These are phyloP conservation scores for Sarcophaga rosellei DNA, from an alignment of 2,888 invertebrate species.

Conservation along the genomic window DNA sequence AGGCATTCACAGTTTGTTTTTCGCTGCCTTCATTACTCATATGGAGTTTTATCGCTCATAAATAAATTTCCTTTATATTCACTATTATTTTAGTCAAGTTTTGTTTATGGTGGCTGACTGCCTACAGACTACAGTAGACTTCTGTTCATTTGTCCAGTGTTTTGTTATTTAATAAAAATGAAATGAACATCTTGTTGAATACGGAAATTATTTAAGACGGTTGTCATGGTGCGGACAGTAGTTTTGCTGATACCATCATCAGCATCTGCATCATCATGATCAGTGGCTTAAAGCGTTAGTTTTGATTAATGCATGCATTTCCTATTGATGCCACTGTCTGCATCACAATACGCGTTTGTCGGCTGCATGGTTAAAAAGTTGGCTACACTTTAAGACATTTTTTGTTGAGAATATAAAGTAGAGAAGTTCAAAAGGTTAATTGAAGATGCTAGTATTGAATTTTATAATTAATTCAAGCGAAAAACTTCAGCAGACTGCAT, in stretches of 20 bases:
- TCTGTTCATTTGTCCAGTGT: constrained; percentile 38
- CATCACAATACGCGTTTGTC: constrained; percentile 16
- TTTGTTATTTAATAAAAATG: constrained; percentile 33
- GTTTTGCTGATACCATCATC: constrained; percentile 59
- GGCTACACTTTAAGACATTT: background rate
- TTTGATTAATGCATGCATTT: constrained; percentile 69
- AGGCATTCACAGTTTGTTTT: constrained; percentile 24
- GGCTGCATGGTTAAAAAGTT: too few species aligned
- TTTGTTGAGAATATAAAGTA: background rate
- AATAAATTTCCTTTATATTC: constrained; percentile 4
- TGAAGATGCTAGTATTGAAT: background rate
- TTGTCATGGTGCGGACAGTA: constrained; percentile 39
- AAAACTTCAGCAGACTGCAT: too few species aligned
- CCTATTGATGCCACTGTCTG: constrained; percentile 29
- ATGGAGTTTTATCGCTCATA: constrained; percentile 5
- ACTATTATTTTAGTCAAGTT: constrained; percentile 39
- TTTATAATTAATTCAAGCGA: background rate
- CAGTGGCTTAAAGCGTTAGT: constrained; percentile 64
- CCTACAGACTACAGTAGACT: background rate
- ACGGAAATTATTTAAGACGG: constrained; percentile 42
- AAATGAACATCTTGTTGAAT: constrained; percentile 47
- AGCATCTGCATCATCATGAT: background rate
- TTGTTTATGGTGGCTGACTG: constrained; percentile 5
- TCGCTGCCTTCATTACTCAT: background rate
- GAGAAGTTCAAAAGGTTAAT: background rate